Percentiles rank a stretch among this genome's conserved stretches.
Evolutionary conservation across 2,888 invertebrate genomes (phyloP).

Genomic region (Schrankia costaestrigalis): DNA sequence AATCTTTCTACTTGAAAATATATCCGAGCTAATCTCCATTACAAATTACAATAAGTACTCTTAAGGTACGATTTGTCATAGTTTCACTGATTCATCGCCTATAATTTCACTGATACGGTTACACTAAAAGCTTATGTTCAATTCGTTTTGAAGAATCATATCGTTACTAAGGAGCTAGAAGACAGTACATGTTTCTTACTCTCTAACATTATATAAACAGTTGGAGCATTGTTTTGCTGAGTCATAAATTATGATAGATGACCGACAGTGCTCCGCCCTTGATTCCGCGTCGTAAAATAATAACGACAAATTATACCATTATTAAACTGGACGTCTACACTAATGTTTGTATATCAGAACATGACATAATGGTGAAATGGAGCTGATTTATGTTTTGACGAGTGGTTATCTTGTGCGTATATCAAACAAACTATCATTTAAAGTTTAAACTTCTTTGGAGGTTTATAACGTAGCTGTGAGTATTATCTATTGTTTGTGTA

Average conservation of each 20-base stretch:
- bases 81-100: conserved; percentile 34
- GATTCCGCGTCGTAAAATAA: conserved; percentile 51
- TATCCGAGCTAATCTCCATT: not conserved
- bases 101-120: conserved; percentile 37
- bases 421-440: conserved; percentile 19
- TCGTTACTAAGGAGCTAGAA: conserved; percentile 34
- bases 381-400: conserved; percentile 21
- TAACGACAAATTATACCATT: conserved; percentile 57
- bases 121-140: conserved; percentile 28
- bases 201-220: conserved; percentile 32
- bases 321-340: conserved; percentile 40
- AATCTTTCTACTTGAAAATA: conserved; percentile 17
- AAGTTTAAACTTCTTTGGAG: conserved; percentile 4
- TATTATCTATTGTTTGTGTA: not conserved
- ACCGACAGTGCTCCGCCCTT: conserved; percentile 43
- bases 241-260: conserved; percentile 56
- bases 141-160: too few relatives aligned
- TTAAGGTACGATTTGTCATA: too few relatives aligned
- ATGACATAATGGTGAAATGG: conserved; percentile 30
- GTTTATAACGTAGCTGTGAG: conserved; percentile 15
- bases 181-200: conserved; percentile 37
- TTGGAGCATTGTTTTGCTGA: conserved; percentile 45
- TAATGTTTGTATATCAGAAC: conserved; percentile 27
- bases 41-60: too few relatives aligned
- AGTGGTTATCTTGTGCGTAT: conserved; percentile 16